Conservation (phyloP, 2,888 invertebrate genomes). For the Metopia argyrocephala region DNA sequence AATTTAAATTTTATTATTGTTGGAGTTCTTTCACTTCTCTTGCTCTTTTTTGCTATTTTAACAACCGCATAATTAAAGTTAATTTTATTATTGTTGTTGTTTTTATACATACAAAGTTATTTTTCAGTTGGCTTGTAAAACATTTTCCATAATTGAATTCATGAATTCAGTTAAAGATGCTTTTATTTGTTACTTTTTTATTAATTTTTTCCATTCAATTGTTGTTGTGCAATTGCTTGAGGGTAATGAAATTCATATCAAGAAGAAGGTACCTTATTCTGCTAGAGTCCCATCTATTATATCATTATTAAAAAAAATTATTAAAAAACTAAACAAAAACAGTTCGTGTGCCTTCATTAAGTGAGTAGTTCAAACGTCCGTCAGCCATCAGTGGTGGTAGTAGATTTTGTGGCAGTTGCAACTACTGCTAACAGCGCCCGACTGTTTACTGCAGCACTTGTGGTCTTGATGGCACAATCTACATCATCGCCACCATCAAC, state of each 20-base stretch:
- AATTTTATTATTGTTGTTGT: constrained; percentile 26
- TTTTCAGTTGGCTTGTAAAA: neutral
- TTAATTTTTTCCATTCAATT: neutral
- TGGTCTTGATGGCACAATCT: neutral
- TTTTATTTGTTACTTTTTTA: neutral
- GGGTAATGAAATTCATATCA: constrained; percentile 29
- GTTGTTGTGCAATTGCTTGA: constrained; percentile 27
- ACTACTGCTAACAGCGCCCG: neutral
- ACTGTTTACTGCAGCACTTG: too few relatives aligned
- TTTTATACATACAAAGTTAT: neutral
- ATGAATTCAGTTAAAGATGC: neutral
- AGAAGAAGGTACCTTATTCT: constrained; percentile 33
- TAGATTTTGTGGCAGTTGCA: constrained; percentile 1
- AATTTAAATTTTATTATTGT: constrained; percentile 2
- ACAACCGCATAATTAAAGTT: constrained; percentile 49
- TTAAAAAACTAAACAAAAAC: constrained; percentile 27
- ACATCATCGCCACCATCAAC: neutral
- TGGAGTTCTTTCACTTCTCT: neutral
- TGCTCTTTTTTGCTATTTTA: neutral
- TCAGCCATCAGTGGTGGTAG: constrained; percentile 9
- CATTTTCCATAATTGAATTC: constrained; percentile 53
- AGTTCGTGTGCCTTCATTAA: constrained; percentile 56
- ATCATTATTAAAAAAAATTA: neutral
- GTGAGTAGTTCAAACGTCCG: constrained; percentile 33
- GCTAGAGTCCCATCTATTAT: neutral